Percentiles rank a stretch among this genome's conserved stretches.
phyloP scores from a whole-genome alignment of 1,140 invertebrate genomes.

The Eriocheir sinensis region DNA sequence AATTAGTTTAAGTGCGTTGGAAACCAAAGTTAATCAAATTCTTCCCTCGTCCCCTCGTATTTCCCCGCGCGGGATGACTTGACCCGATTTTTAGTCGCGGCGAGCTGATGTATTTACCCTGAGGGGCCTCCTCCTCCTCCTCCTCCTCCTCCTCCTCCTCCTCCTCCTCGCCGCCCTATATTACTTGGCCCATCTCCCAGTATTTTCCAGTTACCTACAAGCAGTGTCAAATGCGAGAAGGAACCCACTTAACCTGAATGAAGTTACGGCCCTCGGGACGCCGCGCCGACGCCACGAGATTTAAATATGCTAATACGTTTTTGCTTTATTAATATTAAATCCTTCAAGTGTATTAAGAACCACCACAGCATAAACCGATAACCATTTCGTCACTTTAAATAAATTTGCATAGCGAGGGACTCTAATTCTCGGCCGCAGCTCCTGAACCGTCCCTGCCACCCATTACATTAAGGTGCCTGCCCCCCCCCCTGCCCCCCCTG shows the following conservation, averaged over 20 bases:
- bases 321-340: constrained; percentile 68
- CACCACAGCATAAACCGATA: constrained; percentile 45
- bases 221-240: constrained; percentile 57
- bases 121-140: neutral
- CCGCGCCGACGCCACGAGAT: constrained; percentile 3
- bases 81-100: constrained; percentile 66
- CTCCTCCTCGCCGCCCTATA: constrained; percentile 34
- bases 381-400: constrained; percentile 65
- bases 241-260: constrained; percentile 59
- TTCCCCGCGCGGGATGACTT: constrained; percentile 62
- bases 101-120: constrained; percentile 61
- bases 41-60: constrained; percentile 72
- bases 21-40: constrained; percentile 78
- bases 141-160: neutral
- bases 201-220: constrained; percentile 70
- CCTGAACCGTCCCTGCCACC: neutral
- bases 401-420: constrained; percentile 63
- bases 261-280: constrained; percentile 27
- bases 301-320: constrained; percentile 64
- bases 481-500: neutral
- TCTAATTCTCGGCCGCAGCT: neutral
- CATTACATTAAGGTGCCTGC: neutral
- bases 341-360: constrained; percentile 62
- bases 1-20: constrained; percentile 78
- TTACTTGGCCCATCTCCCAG: constrained; percentile 66